Evolutionary conservation across 2,113 vertebrate species (phyloP), one percentile per base, ranked within the genome.

Genomic region (Thermophis baileyi): DNA sequence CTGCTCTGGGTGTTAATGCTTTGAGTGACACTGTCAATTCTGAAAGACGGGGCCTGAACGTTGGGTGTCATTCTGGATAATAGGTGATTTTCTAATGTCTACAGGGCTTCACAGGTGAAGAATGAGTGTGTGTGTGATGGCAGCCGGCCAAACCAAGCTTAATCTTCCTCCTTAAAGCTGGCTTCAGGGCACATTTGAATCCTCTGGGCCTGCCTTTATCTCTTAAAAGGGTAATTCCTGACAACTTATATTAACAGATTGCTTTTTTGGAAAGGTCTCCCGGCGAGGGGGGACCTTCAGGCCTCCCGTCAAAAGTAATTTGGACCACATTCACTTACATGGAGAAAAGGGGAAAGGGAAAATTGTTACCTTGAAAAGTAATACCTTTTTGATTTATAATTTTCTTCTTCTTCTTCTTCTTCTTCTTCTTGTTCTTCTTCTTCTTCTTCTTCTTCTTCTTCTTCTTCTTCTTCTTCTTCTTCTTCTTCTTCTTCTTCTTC

Each of bases 61-160:
- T 95, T 96, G 93, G 96, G 95, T 96, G 95, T 96, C 93, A 94
- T 87, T 35, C 53, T 92, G 95, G 93, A 96, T 96, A 96, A 96
- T 91, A 88, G 96, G 95, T 93, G 94, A 44, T 95, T 95, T 96
- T 97, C 95, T 94, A 95, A 95, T 94, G 93, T 95, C 95, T 96
- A 93, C 69, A 93, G 93, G 94, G 94, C 90, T 95, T 96, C 95
- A 95, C 93, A 94, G 94, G 96, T 96, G 95, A 96, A 96, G 96
- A 94, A 92, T 90, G 95, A 96, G 93, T 87, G 87, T 96, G 93
- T 96, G 93, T 25, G 89, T 57, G 57, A 20, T 93, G 96, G 94
- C 93, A 94, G 55, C 46, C 60, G 88, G 94, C 95, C 95, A 95
- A 91, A 74, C 10, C 44, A 86, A 93, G 92, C 87, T 93, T 8